Base-by-base conservation (phyloP, 53 echinoderm and acorn worm species). In the Apostichopus leukothele region DNA sequence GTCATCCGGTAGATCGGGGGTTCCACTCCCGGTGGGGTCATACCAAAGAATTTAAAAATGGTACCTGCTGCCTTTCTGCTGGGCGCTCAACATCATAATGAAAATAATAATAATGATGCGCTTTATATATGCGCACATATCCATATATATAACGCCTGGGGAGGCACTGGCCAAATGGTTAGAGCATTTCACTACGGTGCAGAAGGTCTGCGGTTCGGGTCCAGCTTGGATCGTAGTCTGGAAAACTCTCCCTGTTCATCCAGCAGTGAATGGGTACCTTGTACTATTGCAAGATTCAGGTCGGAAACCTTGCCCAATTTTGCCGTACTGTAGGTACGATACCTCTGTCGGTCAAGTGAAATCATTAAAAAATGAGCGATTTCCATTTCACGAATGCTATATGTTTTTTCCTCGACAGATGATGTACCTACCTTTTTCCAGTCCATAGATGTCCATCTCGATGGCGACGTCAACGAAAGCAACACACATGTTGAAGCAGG, bases 401-500 rank as follows among this genome's bases (percentile, higher is more conserved):
- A 74, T 22, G 21, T 7, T 74, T 16, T 74, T 74, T 25, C 25
- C 74, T 74, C 25, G n/a, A 13, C 25, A 74, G n/a, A 8, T 74
- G 74, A 74, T 22, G 14, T 7, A 74, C 74, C 22, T 20, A 0
- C 22, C 74, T 5, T 73, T 73, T n/a, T 73, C 74, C 74, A 73
- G 74, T 23, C 74, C 9, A 73, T 73, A 20, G 74, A 73, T 73
- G 74, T 73, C 74, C 74, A 73, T 73, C 19, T 73, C 19, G 74
- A 73, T 73, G 74, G 74, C 22, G 9, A 6, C 12, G 22, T 11
- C 12, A 11, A 11, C 22, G 22, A n/a, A 73, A 73, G 74, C 13
- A 12, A 73, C 74, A 73, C 74, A 73, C 74, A 73, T 73, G 74
- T 73, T 73, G 74, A 73, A 73, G 74, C 74, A 73, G 74, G 74